Conservation (phyloP, 1,140 invertebrate species). For the Apolygus lucorum region DNA sequence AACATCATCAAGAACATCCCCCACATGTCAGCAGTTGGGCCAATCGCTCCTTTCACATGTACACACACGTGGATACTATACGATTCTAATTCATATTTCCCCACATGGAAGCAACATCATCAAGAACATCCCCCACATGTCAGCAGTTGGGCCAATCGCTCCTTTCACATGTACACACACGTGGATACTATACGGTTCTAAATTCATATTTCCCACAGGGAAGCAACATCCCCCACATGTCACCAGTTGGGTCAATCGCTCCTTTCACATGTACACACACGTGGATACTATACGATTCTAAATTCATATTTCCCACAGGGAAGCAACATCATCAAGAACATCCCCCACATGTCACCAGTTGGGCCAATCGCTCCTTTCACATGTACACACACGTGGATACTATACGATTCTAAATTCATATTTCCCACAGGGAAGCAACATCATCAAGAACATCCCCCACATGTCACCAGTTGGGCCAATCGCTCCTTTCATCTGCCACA, state of each 20-base stretch:
- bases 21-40: constrained; percentile 41
- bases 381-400: no score
- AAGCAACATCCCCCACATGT: constrained; percentile 36
- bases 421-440: constrained; percentile 32
- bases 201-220: constrained; percentile 27
- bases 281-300: constrained; percentile 34
- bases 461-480: constrained; percentile 43
- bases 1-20: no score
- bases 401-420: no score
- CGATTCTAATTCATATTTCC: no score
- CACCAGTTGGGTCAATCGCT: constrained; percentile 41
- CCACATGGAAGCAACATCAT: constrained; percentile 28
- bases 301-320: constrained; percentile 27
- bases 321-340: constrained; percentile 26
- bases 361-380: background rate
- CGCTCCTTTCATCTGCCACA: constrained; percentile 40
- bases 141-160: constrained; percentile 41
- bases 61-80: no score
- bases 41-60: constrained; percentile 41
- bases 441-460: constrained; percentile 33
- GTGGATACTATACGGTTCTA: constrained; percentile 34
- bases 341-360: background rate
- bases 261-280: constrained; percentile 42
- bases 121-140: constrained; percentile 33
- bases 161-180: constrained; percentile 43